Conservation (phyloP, 2,113 vertebrate species). For the Delphinapterus leucas region DNA sequence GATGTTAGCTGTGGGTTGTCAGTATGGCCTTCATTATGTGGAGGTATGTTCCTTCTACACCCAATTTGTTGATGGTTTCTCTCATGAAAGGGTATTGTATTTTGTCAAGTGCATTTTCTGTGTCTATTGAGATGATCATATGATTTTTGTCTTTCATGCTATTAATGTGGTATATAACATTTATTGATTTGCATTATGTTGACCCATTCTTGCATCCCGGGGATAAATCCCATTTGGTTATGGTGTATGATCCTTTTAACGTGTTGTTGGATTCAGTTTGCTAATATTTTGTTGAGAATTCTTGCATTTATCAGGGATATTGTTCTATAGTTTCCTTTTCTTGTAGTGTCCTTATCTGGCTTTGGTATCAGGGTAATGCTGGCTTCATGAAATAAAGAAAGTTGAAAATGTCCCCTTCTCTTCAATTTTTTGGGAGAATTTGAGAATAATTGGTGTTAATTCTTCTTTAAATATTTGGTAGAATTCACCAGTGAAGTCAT, state of each 20-base stretch:
- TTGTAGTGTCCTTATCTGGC: not conserved
- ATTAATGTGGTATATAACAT: not conserved
- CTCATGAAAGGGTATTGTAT: not conserved
- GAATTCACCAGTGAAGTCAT: not conserved
- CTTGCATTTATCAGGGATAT: not conserved
- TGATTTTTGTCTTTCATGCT: not conserved
- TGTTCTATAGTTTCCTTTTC: not conserved
- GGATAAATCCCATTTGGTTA: not conserved
- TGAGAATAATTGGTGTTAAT: not conserved
- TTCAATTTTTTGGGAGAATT: not conserved
- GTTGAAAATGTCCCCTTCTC: not conserved
- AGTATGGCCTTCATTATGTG: not conserved
- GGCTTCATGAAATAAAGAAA: not conserved
- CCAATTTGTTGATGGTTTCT: not conserved
- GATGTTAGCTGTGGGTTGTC: not conserved
- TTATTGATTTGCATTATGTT: not conserved
- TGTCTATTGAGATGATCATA: not conserved
- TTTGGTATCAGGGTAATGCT: not conserved
- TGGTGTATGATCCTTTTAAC: not conserved
- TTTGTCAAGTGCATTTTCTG: not conserved
- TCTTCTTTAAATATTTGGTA: not conserved
- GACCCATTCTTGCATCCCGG: not conserved
- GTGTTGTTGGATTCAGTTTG: not conserved
- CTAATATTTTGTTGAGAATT: not conserved
- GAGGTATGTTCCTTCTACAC: not conserved